Evolutionary conservation across 2,797 vertebrate species (phyloP).

Genomic region (Aphelocoma californica): DNA sequence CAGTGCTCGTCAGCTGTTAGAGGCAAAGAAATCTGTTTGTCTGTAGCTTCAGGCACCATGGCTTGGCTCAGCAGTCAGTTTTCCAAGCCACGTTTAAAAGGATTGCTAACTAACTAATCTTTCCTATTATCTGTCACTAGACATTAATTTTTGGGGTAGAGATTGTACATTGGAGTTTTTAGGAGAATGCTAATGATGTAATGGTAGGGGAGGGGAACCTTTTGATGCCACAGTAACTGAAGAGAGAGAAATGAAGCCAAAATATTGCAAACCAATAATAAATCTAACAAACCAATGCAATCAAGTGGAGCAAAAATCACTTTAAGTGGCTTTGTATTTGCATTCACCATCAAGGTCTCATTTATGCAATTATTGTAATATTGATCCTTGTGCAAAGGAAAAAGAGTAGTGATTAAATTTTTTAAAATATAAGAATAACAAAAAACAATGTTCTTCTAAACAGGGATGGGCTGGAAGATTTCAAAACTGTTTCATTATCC

Average conservation of each 20-base stretch:
- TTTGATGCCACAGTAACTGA: neutral
- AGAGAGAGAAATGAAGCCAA: neutral
- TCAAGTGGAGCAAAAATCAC: neutral
- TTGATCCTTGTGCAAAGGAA: neutral
- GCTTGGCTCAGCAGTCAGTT: neutral
- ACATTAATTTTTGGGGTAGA: neutral
- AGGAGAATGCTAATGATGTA: neutral
- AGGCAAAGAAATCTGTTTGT: neutral
- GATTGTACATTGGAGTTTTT: neutral
- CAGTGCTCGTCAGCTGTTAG: neutral
- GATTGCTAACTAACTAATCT: neutral
- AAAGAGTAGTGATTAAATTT: neutral
- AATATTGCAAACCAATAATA: neutral
- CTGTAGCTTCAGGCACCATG: neutral
- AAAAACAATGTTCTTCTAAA: neutral
- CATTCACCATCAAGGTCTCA: neutral
- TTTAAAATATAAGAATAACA: fast-evolving
- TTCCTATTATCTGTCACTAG: neutral
- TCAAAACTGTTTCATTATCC: neutral
- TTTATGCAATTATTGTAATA: neutral
- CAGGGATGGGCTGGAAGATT: neutral
- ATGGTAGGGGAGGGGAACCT: neutral
- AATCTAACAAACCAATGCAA: neutral
- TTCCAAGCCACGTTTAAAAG: neutral
- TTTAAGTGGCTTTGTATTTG: neutral